A percentile compares a stretch with the other conserved stretches of the same genome.
Conservation (phyloP, 2,888 invertebrate species). For the Mythimna ferrago region DNA sequence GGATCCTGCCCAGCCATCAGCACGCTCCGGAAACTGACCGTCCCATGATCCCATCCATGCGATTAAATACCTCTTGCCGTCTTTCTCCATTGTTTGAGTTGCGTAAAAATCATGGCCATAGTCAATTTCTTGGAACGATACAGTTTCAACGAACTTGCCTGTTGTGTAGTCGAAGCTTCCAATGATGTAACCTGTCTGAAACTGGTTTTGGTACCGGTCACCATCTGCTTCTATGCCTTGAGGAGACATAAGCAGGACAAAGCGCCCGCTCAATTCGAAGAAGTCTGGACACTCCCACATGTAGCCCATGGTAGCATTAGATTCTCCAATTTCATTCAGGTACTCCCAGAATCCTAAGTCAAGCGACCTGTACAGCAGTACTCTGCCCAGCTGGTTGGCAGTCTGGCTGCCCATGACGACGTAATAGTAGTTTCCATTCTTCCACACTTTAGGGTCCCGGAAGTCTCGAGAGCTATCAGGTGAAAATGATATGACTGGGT, state of each 20-base stretch:
- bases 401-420: constrained; percentile 83
- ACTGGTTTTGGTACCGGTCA: constrained; percentile 81
- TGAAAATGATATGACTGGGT: constrained; percentile 80
- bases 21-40: constrained; percentile 76
- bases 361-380: constrained; percentile 82
- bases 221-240: constrained; percentile 79
- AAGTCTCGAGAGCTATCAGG: constrained; percentile 83
- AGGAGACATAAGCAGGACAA: constrained; percentile 84
- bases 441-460: constrained; percentile 88
- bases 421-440: constrained; percentile 81
- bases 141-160: constrained; percentile 73
- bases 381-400: constrained; percentile 75
- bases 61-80: constrained; percentile 80
- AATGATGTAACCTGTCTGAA: constrained; percentile 84
- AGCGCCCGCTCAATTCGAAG: constrained; percentile 83
- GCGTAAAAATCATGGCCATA: constrained; percentile 88
- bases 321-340: constrained; percentile 78
- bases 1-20: constrained; percentile 84
- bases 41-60: constrained; percentile 88
- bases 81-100: constrained; percentile 79
- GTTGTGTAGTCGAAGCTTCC: constrained; percentile 83
- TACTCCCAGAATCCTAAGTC: constrained; percentile 83
- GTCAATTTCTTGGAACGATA: constrained; percentile 84
- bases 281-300: constrained; percentile 90
- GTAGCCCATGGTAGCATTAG: constrained; percentile 79